Conservation (phyloP, 2,888 invertebrate genomes). For the Euproctis similis region DNA sequence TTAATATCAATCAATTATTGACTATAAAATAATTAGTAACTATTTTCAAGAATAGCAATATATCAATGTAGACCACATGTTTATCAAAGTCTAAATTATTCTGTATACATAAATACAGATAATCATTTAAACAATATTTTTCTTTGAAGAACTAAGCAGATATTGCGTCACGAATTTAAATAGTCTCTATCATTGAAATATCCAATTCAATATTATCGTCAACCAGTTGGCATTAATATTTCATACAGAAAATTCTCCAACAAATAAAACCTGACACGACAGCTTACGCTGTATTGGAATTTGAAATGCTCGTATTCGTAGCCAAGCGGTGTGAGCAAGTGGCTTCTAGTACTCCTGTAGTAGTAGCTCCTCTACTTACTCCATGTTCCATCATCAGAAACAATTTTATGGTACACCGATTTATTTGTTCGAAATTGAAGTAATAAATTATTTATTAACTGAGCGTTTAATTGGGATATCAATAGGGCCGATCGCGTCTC, state of each 20-base stretch:
- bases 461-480: constrained; percentile 7
- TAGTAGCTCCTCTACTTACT: too few species aligned
- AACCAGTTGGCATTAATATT: constrained; percentile 1
- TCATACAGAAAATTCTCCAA: constrained; percentile 4
- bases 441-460: too few species aligned
- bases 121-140: too few species aligned
- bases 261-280: constrained; percentile 9
- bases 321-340: constrained; percentile 18
- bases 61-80: too few species aligned
- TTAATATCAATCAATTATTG: too few species aligned
- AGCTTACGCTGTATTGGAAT: constrained; percentile 19
- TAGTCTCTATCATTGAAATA: too few species aligned
- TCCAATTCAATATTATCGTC: neutral
- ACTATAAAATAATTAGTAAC: too few species aligned
- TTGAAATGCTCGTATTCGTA: constrained; percentile 15
- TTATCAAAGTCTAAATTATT: too few species aligned
- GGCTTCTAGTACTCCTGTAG: constrained; percentile 11
- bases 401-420: constrained; percentile 5
- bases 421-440: constrained; percentile 13
- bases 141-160: too few species aligned
- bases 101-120: too few species aligned
- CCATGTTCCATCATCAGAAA: constrained; percentile 7
- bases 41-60: too few species aligned
- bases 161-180: neutral
- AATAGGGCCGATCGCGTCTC: constrained; percentile 1